These are phyloP conservation scores for Phocoena phocoena DNA, from an alignment of 2,113 vertebrate species.

Conservation along the genomic window DNA sequence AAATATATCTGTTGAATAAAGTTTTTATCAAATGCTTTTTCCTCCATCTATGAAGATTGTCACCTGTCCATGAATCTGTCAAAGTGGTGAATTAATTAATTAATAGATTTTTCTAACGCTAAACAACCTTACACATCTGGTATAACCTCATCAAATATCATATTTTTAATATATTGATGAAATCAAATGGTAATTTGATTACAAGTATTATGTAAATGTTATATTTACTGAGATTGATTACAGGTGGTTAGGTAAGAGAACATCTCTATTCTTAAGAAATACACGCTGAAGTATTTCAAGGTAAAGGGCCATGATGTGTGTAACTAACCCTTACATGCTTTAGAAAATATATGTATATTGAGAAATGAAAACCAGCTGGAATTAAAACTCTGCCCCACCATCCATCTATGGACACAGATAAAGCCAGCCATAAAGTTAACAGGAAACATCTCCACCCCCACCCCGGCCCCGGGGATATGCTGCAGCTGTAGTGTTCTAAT, in stretches of 20 bases:
- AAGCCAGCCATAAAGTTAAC: background rate
- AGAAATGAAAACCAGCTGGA: background rate
- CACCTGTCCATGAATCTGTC: too few species aligned
- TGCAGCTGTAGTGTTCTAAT: background rate
- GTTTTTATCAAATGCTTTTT: background rate
- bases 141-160: too few species aligned
- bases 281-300: background rate
- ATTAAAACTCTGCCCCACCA: background rate
- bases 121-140: too few species aligned
- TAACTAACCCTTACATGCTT: background rate
- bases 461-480: rapidly evolving
- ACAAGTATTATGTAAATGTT: background rate
- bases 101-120: too few species aligned
- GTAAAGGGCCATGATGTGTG: background rate
- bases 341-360: background rate
- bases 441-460: background rate
- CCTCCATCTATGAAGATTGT: background rate
- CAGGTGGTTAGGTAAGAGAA: background rate
- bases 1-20: background rate
- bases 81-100: too few species aligned
- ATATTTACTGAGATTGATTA: background rate
- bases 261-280: background rate
- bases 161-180: too few species aligned
- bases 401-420: background rate
- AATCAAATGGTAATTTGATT: too few species aligned